phyloP scores from a whole-genome alignment of 1,140 invertebrate genomes.

The Neodiprion virginianus region DNA sequence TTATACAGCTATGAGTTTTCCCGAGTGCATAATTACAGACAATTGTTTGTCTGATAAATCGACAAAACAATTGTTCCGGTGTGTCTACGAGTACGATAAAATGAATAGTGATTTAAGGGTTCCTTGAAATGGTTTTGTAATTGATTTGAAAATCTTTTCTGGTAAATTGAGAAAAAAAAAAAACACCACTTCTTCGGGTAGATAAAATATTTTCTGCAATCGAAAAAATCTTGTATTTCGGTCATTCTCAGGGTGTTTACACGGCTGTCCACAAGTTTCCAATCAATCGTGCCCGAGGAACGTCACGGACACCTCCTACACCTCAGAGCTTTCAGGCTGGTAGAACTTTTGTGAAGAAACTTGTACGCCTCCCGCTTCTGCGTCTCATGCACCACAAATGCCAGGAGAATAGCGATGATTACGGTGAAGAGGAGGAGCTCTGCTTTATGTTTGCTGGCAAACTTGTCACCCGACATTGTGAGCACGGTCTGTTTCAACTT shows the following conservation, averaged over 20 bases:
- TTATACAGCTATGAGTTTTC: no score
- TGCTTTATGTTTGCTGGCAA: background rate
- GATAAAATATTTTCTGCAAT: no score
- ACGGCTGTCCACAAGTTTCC: background rate
- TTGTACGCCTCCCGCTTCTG: background rate
- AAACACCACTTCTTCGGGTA: background rate
- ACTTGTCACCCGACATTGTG: no score
- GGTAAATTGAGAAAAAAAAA: background rate
- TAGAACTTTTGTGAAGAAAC: background rate
- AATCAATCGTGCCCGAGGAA: background rate
- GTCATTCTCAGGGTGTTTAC: background rate
- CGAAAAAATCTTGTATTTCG: background rate
- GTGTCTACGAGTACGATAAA: no score
- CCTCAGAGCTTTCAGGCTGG: background rate
- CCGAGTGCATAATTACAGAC: no score
- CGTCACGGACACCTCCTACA: background rate
- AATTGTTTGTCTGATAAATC: no score
- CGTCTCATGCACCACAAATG: background rate
- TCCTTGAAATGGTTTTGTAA: no score
- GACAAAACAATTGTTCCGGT: no score
- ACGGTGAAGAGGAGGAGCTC: background rate
- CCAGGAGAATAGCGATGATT: background rate
- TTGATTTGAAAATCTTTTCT: no score
- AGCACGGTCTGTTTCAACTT: no score
- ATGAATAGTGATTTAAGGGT: no score